phyloP scores from a whole-genome alignment of 2,888 invertebrate species.

The Mystacides longicornis region DNA sequence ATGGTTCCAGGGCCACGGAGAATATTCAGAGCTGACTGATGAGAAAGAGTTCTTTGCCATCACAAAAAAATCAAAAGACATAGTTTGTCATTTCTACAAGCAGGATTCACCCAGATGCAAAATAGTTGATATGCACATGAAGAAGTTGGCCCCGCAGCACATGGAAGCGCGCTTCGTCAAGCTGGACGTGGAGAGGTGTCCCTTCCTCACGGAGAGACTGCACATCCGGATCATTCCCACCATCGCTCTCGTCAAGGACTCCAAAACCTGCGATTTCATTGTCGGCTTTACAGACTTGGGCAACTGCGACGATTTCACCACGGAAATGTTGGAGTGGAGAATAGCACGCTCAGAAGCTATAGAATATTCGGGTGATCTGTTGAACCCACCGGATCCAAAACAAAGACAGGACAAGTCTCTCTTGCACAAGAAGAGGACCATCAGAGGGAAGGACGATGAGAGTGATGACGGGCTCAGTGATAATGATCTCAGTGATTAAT shows the following conservation, averaged over 20 bases:
- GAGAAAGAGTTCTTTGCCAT: conserved; percentile 91
- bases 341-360: conserved; percentile 66
- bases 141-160: conserved; percentile 79
- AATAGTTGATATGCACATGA: conserved; percentile 90
- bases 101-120: conserved; percentile 76
- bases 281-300: conserved; percentile 93
- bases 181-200: conserved; percentile 84
- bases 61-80: conserved; percentile 82
- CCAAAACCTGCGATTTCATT: conserved; percentile 86
- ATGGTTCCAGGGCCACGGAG: conserved; percentile 73
- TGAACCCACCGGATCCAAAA: conserved; percentile 52
- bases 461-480: conserved; percentile 36
- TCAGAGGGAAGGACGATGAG: conserved; percentile 39
- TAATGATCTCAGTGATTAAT: not conserved
- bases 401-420: conserved; percentile 39
- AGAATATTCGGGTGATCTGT: conserved; percentile 60
- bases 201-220: conserved; percentile 82
- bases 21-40: conserved; percentile 77
- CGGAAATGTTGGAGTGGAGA: conserved; percentile 88
- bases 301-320: conserved; percentile 87
- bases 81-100: conserved; percentile 90
- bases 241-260: conserved; percentile 75
- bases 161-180: conserved; percentile 67
- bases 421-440: conserved; percentile 47
- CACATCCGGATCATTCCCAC: conserved; percentile 89